Percentiles rank a stretch among this genome's conserved stretches.
Conservation (phyloP, 2,113 vertebrate species). For the Neotoma lepida region DNA sequence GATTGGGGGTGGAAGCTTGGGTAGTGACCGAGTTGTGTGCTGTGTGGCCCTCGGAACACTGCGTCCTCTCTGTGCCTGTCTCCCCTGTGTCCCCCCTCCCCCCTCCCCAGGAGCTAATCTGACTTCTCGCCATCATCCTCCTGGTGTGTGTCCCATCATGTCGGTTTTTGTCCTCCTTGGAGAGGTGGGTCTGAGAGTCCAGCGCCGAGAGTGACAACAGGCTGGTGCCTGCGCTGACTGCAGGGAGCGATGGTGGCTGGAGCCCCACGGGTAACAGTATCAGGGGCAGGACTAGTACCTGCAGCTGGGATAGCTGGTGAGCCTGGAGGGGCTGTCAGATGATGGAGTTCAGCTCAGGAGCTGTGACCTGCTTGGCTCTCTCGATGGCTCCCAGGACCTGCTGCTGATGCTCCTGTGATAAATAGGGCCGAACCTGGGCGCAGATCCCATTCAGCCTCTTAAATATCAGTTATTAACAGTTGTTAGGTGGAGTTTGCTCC, state of each 20-base stretch:
- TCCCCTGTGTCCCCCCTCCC: not conserved
- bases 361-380: slow-evolving; percentile 97
- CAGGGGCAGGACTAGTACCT: slow-evolving; percentile 96
- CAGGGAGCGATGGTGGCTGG: slow-evolving; percentile 91
- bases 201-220: slow-evolving; percentile 96
- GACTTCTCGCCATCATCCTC: slow-evolving; percentile 96
- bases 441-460: slow-evolving; percentile 98
- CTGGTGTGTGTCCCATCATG: slow-evolving; percentile 92
- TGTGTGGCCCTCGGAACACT: not conserved
- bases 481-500: too few relatives aligned
- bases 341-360: slow-evolving; percentile 98
- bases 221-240: slow-evolving; percentile 93
- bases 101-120: slow-evolving; percentile 85
- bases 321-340: slow-evolving; percentile 99
- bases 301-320: slow-evolving; percentile 98
- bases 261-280: slow-evolving; percentile 94
- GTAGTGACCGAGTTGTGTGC: not conserved
- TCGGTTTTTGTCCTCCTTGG: slow-evolving; percentile 96
- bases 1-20: not conserved
- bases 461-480: too few relatives aligned
- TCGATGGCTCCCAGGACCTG: slow-evolving; percentile 98
- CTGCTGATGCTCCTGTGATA: slow-evolving; percentile 99
- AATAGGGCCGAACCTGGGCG: slow-evolving; percentile 97
- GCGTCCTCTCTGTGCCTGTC: slow-evolving; percentile 57
- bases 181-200: slow-evolving; percentile 94